Evolutionary conservation across 2,888 invertebrate species (phyloP).

Genomic region (Macrophya alboannulata): DNA sequence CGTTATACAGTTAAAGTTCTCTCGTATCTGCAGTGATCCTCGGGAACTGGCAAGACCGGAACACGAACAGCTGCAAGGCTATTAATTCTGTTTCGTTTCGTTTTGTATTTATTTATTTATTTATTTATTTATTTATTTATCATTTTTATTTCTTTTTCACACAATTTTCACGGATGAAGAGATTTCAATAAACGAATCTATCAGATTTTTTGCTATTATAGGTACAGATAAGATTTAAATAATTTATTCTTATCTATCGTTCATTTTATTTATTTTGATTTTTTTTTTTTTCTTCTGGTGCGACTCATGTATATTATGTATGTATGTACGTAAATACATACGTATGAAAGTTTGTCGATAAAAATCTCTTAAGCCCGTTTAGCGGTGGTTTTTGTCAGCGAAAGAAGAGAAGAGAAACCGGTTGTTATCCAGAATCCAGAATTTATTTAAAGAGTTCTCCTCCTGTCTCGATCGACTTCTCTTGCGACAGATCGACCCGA

Average conservation of each 20-base stretch:
- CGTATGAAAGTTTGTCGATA: not conserved
- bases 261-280: not conserved
- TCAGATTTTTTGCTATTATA: not conserved
- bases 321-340: not conserved
- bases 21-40: constrained; percentile 6
- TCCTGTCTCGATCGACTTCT: constrained; percentile 42
- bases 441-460: constrained; percentile 45
- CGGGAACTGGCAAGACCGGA: constrained; percentile 23
- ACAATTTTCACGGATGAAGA: not conserved
- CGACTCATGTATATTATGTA: no score
- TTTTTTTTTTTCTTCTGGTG: not conserved
- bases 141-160: not conserved
- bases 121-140: not conserved
- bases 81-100: not conserved
- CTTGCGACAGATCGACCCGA: constrained; percentile 52
- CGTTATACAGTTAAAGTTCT: constrained; percentile 18
- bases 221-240: not conserved
- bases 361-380: constrained; percentile 34
- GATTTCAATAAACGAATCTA: not conserved
- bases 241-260: not conserved
- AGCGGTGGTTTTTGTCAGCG: constrained; percentile 38
- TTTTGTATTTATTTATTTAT: not conserved
- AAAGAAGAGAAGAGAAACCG: constrained; percentile 38
- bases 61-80: constrained; percentile 14
- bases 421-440: constrained; percentile 53